Base-by-base conservation (phyloP, 2,888 invertebrate genomes). In the Rhamphomyia laevipes region DNA sequence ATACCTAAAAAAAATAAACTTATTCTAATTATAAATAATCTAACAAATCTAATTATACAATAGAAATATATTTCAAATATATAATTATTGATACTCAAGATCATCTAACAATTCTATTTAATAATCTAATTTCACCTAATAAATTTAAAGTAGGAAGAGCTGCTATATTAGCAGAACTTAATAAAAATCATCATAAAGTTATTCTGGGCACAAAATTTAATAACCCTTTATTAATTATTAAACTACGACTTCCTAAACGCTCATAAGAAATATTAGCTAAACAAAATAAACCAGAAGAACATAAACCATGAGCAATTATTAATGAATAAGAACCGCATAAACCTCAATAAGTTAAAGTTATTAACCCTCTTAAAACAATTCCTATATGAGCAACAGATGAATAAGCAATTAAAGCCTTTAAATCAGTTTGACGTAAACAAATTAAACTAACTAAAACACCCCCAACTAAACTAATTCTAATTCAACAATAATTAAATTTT, bases 351-450 rank as follows among this genome's bases (percentile, higher is more conserved):
- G 64, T 74, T 64, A 77, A 67, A 46, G 76, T 74, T 62, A 79
- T 71, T 64, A 81, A 63, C 0, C 77, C 77, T 0, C 73, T 59
- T 66, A 82, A 71, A 18, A 80, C 76, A 60, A 84, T 59, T 10
- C 78, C 74, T 70, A 84, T 84, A 74, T 85, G 84, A 57, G 77
- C 75, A 0, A 84, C 78, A 35, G 84, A 84, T 40, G 61, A 63
- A 59, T 83, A 83, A 65, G 84, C 84, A 75, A 84, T 79, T 72
- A 84, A 75, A 55, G 78, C 73, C 59, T 84, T 84, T 67, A 84
- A 73, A 76, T 84, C 84, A 47, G 74, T 71, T 64, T 83, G 80
- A 55, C 75, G 76, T 65, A 83, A 73, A 78, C 82, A 82, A 57
- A 81, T 72, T 60, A 83, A 71, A 27, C 80, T 77, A 56, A 81